phyloP scores from a whole-genome alignment of 2,113 vertebrate genomes.

The Scomber colias region DNA sequence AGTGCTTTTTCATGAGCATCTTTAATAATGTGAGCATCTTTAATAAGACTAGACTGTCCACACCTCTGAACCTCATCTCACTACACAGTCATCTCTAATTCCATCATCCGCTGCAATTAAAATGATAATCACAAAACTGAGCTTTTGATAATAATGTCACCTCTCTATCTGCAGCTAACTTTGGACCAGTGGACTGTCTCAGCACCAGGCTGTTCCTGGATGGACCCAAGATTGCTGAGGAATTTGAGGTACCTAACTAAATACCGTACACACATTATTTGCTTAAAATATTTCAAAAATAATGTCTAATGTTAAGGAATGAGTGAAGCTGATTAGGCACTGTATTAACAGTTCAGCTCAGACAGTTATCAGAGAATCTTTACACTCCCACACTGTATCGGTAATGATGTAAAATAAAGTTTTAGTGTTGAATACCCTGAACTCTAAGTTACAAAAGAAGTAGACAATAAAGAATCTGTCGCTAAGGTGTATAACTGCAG shows the following conservation, averaged over 20 bases:
- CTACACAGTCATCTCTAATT: neutral
- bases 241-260: constrained; percentile 89
- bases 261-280: too few relatives aligned
- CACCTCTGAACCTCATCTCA: neutral
- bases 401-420: too few relatives aligned
- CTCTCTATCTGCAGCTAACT: constrained; percentile 73
- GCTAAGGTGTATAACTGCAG: neutral
- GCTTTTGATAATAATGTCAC: neutral
- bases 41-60: constrained; percentile 31
- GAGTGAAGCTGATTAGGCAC: too few relatives aligned
- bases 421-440: too few relatives aligned
- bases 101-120: neutral
- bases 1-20: neutral
- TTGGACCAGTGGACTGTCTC: constrained; percentile 91
- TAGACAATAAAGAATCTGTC: neutral
- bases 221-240: constrained; percentile 93
- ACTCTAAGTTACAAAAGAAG: too few relatives aligned
- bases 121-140: neutral
- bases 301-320: too few relatives aligned
- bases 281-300: too few relatives aligned
- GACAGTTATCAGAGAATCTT: neutral
- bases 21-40: constrained; percentile 37
- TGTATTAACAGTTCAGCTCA: too few relatives aligned
- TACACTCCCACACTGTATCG: neutral
- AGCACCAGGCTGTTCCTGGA: constrained; percentile 94